Evolutionary conservation across 2,888 invertebrate species (phyloP).

Genomic region (Drosophila anceps): DNA sequence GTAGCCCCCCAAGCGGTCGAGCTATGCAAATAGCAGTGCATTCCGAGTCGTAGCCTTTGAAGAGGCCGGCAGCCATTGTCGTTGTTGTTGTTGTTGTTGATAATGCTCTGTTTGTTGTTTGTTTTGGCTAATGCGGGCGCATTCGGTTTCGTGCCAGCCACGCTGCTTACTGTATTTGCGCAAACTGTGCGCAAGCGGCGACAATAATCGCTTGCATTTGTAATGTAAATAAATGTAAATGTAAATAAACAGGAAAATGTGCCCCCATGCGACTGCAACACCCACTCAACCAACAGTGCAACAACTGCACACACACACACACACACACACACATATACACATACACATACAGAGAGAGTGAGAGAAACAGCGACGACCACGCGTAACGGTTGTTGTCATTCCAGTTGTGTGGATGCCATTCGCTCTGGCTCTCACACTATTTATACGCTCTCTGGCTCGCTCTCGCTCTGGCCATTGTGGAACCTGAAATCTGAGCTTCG

Average conservation of each 20-base stretch:
- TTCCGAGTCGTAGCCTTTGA: slow-evolving; percentile 41
- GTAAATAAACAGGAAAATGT: slow-evolving; percentile 71
- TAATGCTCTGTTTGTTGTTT: slow-evolving; percentile 47
- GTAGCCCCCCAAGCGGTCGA: slow-evolving; percentile 26
- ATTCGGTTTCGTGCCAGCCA: slow-evolving; percentile 15
- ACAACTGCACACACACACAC: slow-evolving; percentile 31
- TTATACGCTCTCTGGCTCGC: background rate
- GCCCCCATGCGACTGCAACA: slow-evolving; percentile 53
- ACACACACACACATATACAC: slow-evolving; percentile 8
- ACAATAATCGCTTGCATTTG: slow-evolving; percentile 67
- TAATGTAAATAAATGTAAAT: slow-evolving; percentile 72
- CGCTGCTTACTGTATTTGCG: slow-evolving; percentile 49
- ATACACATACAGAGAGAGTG: background rate
- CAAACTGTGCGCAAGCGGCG: slow-evolving; percentile 61
- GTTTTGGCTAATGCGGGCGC: slow-evolving; percentile 66
- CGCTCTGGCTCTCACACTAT: slow-evolving; percentile 12
- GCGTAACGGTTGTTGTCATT: slow-evolving; percentile 58
- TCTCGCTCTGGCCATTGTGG: slow-evolving; percentile 42
- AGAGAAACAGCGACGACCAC: slow-evolving; percentile 18
- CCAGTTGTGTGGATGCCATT: slow-evolving; percentile 66
- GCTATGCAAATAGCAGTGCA: slow-evolving; percentile 68
- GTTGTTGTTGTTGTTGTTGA: slow-evolving; percentile 25
- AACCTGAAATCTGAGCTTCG: slow-evolving; percentile 74
- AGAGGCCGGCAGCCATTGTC: slow-evolving; percentile 33
- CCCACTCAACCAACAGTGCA: slow-evolving; percentile 41